Evolutionary conservation across 2,888 invertebrate species (phyloP).

Genomic region (Ectemnius continuus): DNA sequence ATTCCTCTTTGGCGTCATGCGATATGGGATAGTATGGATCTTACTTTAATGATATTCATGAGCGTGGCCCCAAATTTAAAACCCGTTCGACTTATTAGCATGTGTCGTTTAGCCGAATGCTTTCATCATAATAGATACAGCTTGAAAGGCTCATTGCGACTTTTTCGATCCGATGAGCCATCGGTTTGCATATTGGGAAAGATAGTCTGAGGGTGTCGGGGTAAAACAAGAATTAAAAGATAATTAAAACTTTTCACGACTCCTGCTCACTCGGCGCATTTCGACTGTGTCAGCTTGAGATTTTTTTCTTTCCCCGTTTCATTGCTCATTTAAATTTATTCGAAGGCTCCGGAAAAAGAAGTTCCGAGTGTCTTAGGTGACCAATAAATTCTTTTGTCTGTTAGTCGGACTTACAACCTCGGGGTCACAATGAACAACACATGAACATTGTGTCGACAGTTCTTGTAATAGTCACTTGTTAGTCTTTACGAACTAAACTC

Average conservation of each 20-base stretch:
- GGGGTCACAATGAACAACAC: not conserved
- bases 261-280: not conserved
- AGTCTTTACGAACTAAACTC: not conserved
- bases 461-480: not conserved
- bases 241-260: not conserved
- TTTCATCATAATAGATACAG: too few species aligned
- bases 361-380: not conserved
- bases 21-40: too few species aligned
- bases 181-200: too few species aligned
- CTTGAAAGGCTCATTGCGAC: too few species aligned
- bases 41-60: too few species aligned
- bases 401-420: not conserved
- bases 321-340: constrained; percentile 3
- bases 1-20: too few species aligned
- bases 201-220: too few species aligned
- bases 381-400: constrained; percentile 7
- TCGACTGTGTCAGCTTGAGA: not conserved
- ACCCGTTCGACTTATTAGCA: too few species aligned
- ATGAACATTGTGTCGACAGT: not conserved
- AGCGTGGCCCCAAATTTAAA: too few species aligned
- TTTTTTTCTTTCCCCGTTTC: not conserved
- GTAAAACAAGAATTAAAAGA: not conserved
- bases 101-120: too few species aligned
- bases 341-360: not conserved
- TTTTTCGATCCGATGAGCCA: too few species aligned